These are phyloP conservation scores for Oligia fasciuncula DNA, from an alignment of 2,888 invertebrate species.

Conservation along the genomic window DNA sequence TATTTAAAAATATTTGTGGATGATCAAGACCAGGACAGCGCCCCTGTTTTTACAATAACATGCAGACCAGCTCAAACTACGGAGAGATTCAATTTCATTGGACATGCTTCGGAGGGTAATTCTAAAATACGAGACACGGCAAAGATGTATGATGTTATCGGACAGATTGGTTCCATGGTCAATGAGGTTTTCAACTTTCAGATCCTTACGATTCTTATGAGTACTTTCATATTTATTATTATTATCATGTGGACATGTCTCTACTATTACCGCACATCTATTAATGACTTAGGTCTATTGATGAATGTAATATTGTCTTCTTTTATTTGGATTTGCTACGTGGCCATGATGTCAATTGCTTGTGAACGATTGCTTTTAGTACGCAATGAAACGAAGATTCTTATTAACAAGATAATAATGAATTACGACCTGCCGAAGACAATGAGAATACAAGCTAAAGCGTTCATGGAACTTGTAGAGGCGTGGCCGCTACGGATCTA, in stretches of 20 bases:
- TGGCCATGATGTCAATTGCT: conserved; percentile 73
- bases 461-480: conserved; percentile 79
- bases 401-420: conserved; percentile 81
- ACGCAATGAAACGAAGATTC: conserved; percentile 73
- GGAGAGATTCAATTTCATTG: conserved; percentile 67
- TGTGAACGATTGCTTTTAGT: conserved; percentile 75
- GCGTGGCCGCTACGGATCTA: conserved; percentile 76
- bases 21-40: conserved; percentile 63
- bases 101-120: conserved; percentile 67
- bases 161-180: conserved; percentile 71
- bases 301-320: conserved; percentile 64
- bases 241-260: conserved; percentile 77
- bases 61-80: conserved; percentile 44
- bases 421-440: conserved; percentile 77
- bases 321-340: conserved; percentile 69
- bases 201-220: conserved; percentile 78
- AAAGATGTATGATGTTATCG: conserved; percentile 74
- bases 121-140: conserved; percentile 76
- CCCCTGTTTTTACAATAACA: conserved; percentile 64
- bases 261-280: conserved; percentile 69
- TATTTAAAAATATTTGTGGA: conserved; percentile 72
- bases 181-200: conserved; percentile 79
- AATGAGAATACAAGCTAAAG: conserved; percentile 79
- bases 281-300: conserved; percentile 63
- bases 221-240: conserved; percentile 76